Evolutionary conservation across 2,797 vertebrate species (phyloP).

Genomic region (Lagorchestes hirsutus): DNA sequence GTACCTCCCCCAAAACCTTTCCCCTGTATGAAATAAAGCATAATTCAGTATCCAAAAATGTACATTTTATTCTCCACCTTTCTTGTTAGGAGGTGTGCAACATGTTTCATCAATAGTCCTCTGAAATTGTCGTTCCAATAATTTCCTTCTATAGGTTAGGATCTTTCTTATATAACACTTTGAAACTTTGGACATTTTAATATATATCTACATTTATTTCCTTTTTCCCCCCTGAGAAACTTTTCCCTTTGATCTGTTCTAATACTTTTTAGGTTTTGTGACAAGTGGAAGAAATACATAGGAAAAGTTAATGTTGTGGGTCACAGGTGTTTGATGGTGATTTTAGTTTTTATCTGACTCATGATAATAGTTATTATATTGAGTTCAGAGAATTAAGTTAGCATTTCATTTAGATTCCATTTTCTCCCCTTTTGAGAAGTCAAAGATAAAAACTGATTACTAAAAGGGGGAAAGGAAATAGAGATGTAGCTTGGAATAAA

Average conservation of each 20-base stretch:
- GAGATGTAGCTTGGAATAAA: neutral
- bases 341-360: slow-evolving; percentile 16
- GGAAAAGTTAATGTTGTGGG: slow-evolving; percentile 16
- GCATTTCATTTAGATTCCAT: slow-evolving; percentile 19
- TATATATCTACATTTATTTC: neutral
- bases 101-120: neutral
- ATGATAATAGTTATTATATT: neutral
- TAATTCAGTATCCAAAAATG: neutral
- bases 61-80: neutral
- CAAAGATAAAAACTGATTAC: slow-evolving; percentile 30
- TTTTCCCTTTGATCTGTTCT: neutral
- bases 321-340: neutral
- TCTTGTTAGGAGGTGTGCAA: neutral
- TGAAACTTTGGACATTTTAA: neutral
- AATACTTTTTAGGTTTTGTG: slow-evolving; percentile 10
- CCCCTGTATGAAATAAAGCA: neutral
- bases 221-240: neutral
- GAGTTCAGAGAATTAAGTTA: neutral
- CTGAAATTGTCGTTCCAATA: neutral
- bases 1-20: neutral
- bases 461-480: neutral
- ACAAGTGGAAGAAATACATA: slow-evolving; percentile 49
- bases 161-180: slow-evolving; percentile 10
- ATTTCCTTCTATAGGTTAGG: neutral
- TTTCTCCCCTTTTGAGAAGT: slow-evolving; percentile 52